A percentile compares a stretch with the other conserved stretches of the same genome.
Conservation (phyloP, 2,797 vertebrate genomes). For the Caiman crocodilus region DNA sequence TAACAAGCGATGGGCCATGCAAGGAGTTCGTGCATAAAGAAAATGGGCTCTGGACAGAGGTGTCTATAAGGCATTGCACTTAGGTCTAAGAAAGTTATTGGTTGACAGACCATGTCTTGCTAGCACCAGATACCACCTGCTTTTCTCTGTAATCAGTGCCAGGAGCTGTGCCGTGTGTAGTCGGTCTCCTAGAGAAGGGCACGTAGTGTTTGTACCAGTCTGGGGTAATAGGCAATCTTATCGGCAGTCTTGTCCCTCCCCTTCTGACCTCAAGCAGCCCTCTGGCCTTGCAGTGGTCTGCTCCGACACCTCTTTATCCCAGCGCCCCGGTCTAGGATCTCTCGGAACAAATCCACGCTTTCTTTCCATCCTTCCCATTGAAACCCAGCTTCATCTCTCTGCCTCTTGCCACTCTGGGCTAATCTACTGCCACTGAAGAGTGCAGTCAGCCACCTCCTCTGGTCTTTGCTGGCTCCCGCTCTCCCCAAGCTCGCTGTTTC, state of each 20-base stretch:
- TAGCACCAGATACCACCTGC: background rate
- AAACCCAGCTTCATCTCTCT: background rate
- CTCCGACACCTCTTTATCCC: background rate
- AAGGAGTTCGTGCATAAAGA: background rate
- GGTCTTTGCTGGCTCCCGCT: no score
- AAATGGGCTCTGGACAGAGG: background rate
- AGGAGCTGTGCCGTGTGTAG: background rate
- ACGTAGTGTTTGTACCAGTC: no score
- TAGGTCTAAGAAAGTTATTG: background rate
- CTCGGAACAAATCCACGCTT: background rate
- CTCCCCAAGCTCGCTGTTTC: no score
- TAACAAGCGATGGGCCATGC: background rate
- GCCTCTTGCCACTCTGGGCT: background rate
- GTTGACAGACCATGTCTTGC: background rate
- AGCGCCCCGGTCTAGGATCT: background rate
- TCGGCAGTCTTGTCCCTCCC: background rate
- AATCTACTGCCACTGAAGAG: no score
- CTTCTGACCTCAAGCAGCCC: background rate
- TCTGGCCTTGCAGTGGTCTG: background rate
- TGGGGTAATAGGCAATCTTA: no score
- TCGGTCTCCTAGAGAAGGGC: background rate
- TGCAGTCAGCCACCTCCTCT: no score
- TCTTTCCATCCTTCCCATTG: background rate
- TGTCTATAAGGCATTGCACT: background rate
- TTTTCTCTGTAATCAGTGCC: background rate